Base-by-base conservation (phyloP, 30 jellyfish, hydroid and myxozoan species). In the Catostylus mosaicus region DNA sequence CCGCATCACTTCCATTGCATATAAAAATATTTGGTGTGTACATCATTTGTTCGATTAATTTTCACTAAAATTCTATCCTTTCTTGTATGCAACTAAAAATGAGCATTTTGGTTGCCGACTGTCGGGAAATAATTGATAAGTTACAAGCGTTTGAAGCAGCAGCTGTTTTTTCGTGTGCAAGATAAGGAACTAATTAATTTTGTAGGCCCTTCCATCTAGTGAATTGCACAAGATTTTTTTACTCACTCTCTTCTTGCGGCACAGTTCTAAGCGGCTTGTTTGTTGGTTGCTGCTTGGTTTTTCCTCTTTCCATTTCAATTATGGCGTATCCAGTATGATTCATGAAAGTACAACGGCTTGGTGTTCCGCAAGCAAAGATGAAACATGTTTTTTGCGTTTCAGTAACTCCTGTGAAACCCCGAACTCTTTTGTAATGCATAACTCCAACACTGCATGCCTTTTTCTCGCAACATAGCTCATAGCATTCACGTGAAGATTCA, bases 301-400 rank as follows among this genome's bases (percentile, higher is more conserved):
- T 59, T 30, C 8, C 83, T 3, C 90, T 32, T 22, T 45, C 63
- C 77, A 88, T 48, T 45, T 73, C 86, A 19, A 88, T 88, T 18
- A 88, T 90, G 9, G 97, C 97, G 64, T 79, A 88, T 11, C 86
- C 89, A 73, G 80, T 73, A 37, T 88, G 97, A 46, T 70, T 72
- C 80, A 79, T 66, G 76, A 79, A 88, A 18, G 51, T 34, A 79
- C 97, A 88, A 38, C 76, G 87, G 64, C 57, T 79, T 22, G 97
- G 97, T 8, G 82, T 12, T 8, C 88, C 84, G 51, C 97, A 88
- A 24, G 88, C 89, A 69, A 88, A 88, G 1, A 88, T 26, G 82
- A 73, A 88, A 40, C 97, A 88, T 3, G 72, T 79, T 62, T 78
- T 80, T 54, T 9, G 23, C 30, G 89, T 51, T 47, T 56, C 57